These are phyloP conservation scores for Myzus persicae DNA, from an alignment of 1,140 invertebrate species.

Conservation along the genomic window DNA sequence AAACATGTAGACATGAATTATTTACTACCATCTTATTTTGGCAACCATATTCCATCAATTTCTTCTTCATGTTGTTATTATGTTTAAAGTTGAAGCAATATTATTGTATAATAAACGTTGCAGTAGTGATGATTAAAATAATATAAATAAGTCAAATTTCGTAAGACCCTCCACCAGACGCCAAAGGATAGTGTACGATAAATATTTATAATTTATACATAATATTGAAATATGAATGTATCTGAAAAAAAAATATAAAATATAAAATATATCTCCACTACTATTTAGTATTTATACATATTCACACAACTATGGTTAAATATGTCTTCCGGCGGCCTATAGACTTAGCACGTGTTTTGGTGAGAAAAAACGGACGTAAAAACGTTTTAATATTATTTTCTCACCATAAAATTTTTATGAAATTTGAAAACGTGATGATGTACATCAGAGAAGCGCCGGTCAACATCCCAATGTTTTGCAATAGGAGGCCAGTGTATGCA, in stretches of 20 bases:
- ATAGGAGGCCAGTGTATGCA: slow-evolving; percentile 59
- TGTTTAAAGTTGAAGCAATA: background rate
- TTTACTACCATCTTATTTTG: background rate
- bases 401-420: background rate
- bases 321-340: background rate
- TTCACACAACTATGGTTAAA: background rate
- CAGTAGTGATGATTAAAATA: background rate
- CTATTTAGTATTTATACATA: background rate
- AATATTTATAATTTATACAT: background rate
- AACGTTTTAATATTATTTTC: background rate
- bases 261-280: background rate
- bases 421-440: slow-evolving; percentile 58
- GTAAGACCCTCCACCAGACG: background rate
- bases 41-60: background rate
- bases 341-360: background rate
- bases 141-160: background rate
- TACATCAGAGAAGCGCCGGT: slow-evolving; percentile 60
- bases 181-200: background rate
- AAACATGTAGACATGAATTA: background rate
- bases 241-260: background rate
- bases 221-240: background rate
- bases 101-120: background rate
- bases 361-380: background rate
- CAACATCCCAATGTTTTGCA: slow-evolving; percentile 62
- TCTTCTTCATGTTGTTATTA: background rate